Conservation (phyloP, 2,797 vertebrate genomes). For the Poecilia picta region DNA sequence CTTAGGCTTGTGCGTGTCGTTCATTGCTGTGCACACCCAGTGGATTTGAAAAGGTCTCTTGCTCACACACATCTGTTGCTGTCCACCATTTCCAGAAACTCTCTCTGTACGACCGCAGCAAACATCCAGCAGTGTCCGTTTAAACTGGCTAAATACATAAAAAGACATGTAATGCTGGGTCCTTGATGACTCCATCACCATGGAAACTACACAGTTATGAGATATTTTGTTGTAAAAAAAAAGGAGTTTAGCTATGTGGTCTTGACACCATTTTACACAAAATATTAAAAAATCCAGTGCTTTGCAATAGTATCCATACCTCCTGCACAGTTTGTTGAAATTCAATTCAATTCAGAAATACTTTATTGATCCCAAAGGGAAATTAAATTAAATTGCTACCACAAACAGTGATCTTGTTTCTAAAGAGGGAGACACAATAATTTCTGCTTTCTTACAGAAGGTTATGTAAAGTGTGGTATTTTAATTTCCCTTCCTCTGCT, state of each 20-base stretch:
- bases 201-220: constrained; percentile 43
- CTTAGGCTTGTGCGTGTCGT: constrained; percentile 39
- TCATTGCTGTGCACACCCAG: constrained; percentile 34
- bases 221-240: constrained; percentile 18
- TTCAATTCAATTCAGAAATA: too few species aligned
- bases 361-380: too few species aligned
- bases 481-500: not conserved
- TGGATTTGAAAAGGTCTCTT: constrained; percentile 29
- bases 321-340: not conserved
- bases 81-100: constrained; percentile 50
- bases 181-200: constrained; percentile 36
- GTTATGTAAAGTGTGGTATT: not conserved
- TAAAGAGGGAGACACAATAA: not conserved
- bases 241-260: not conserved
- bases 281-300: not conserved
- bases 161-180: constrained; percentile 31
- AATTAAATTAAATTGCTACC: too few species aligned
- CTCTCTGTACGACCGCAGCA: constrained; percentile 25
- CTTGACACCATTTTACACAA: not conserved
- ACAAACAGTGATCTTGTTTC: not conserved
- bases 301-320: not conserved
- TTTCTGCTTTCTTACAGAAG: not conserved
- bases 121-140: constrained; percentile 44
- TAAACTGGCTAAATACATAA: constrained; percentile 30
- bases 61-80: constrained; percentile 45